Evolutionary conservation across 2,888 invertebrate genomes (phyloP), one percentile per base, ranked within the genome.

Genomic region (Andrena fulva): DNA sequence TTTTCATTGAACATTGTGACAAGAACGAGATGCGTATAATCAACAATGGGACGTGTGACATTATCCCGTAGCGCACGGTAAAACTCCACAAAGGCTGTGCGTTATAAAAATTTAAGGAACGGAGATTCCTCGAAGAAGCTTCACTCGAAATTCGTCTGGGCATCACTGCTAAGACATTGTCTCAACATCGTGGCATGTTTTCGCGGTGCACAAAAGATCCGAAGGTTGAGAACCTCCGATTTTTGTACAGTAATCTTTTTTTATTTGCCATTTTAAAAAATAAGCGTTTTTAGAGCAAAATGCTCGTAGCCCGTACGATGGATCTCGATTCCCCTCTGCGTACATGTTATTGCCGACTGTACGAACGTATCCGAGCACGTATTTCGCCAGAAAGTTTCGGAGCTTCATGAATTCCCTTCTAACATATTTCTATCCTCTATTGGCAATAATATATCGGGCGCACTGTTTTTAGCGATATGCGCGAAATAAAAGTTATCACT

Each of bases 211-310:
- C 68, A 69, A 84, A 73, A 73, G 80, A 85, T 77, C 84, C 74
- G 29, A 85, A 89, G 89, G 90, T 92, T 91, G 92, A 92, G 91
- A 91, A 92, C 91, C 90, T 72, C 84, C 80, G 84, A 84, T 84
- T 91, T 89, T 91, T 91, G 80, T 80, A 80, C 62, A 70, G 84
- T 80, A 81, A 80, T 85, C 60, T 82, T 79, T 84, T 82, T 67
- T 77, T 75, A 60, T 78, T 56, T 60, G 16, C n/a, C 67, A 10
- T 2, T 56, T 66, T 67, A 54, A 62, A 71, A 69, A 69, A 75
- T n/a, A 71, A 77, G 54, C 42, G 1, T 42, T 75, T 64, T 72
- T 62, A 24, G n/a, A 74, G 60, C 42, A 50, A 74, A 67, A 60
- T 67, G 29, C 60, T 70, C 54, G 16, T 70, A 60, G 27, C 29